These are phyloP conservation scores for Drosophila koepferae DNA, from an alignment of 2,888 invertebrate genomes.

Conservation along the genomic window DNA sequence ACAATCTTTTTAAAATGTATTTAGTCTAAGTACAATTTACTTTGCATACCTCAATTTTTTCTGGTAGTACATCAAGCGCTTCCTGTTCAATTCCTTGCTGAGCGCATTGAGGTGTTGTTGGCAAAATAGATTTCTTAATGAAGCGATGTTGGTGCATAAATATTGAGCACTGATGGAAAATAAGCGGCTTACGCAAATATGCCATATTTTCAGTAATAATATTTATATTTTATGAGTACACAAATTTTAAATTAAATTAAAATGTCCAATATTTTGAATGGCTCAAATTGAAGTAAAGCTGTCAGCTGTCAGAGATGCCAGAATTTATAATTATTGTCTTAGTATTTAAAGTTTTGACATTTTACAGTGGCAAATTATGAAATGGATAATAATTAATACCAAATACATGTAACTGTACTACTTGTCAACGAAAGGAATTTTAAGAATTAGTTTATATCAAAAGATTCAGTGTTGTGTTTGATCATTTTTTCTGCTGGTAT, in stretches of 20 bases:
- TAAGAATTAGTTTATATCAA: background rate
- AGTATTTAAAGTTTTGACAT: slow-evolving; percentile 11
- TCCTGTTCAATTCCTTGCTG: background rate
- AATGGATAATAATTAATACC: background rate
- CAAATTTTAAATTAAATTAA: background rate
- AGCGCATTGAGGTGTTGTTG: background rate
- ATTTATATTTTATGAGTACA: background rate
- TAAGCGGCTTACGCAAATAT: background rate
- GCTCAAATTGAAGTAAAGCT: background rate
- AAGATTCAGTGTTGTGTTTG: background rate
- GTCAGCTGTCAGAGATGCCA: slow-evolving; percentile 38
- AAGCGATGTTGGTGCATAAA: background rate
- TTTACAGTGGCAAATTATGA: background rate
- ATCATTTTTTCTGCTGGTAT: slow-evolving; percentile 21
- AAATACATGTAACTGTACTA: background rate
- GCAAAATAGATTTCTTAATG: background rate
- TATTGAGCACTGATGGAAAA: background rate
- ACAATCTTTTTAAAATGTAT: background rate
- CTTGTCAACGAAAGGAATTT: background rate
- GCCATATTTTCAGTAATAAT: background rate
- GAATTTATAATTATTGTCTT: slow-evolving; percentile 2
- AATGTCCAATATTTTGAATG: background rate
- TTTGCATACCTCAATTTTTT: background rate
- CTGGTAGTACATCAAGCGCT: no score
- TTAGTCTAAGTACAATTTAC: background rate